Evolutionary conservation across 2,888 invertebrate species (phyloP).

Genomic region (Volucella zonaria): DNA sequence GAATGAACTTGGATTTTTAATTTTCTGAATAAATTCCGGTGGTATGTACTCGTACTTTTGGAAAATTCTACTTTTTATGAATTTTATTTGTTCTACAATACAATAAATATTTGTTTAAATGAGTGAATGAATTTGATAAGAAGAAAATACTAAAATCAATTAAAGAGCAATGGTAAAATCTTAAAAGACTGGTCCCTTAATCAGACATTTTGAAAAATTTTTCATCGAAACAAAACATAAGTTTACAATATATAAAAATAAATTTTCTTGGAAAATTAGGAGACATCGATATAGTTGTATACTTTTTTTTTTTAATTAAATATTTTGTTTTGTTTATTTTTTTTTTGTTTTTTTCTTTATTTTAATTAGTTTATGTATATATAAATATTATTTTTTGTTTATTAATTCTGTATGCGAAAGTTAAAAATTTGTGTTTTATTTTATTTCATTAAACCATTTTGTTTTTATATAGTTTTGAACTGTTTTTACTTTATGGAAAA

Average conservation of each 20-base stretch:
- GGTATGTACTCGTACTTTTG: too few species aligned
- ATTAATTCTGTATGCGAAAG: constrained; percentile 30
- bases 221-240: constrained; percentile 75
- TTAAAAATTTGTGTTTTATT: constrained; percentile 8
- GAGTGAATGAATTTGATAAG: background rate
- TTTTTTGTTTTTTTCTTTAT: constrained; percentile 66
- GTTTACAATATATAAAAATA: constrained; percentile 73
- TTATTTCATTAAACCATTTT: constrained; percentile 18
- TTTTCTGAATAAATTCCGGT: too few species aligned
- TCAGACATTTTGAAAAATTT: constrained; percentile 83
- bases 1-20: too few species aligned
- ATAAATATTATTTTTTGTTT: constrained; percentile 34
- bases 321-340: constrained; percentile 68
- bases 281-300: constrained; percentile 73
- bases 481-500: constrained; percentile 43
- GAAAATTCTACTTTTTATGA: too few species aligned
- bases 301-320: constrained; percentile 68
- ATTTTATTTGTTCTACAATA: background rate
- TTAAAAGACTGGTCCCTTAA: constrained; percentile 83
- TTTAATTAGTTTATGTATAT: background rate
- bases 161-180: constrained; percentile 82
- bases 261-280: constrained; percentile 71
- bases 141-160: constrained; percentile 2
- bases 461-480: constrained; percentile 53
- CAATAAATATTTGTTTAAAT: background rate